These are phyloP conservation scores for Marisa cornuarietis DNA, from an alignment of 1,140 invertebrate genomes.

Conservation along the genomic window DNA sequence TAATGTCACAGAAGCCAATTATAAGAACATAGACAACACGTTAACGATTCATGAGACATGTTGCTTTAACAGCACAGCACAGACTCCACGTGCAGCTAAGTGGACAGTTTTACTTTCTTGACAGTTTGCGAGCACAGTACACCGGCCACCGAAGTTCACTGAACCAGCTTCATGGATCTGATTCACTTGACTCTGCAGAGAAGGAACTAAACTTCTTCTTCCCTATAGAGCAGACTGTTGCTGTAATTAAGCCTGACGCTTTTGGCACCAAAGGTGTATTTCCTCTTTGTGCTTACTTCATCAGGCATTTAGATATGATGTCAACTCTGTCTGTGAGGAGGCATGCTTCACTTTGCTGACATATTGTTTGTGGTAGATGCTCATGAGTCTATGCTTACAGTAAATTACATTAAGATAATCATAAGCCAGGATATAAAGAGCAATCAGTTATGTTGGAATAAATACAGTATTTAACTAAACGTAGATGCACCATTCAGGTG, in stretches of 20 bases:
- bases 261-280: conserved; percentile 58
- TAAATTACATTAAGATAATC: too few species aligned
- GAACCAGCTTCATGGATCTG: conserved; percentile 63
- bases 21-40: too few species aligned
- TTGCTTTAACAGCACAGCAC: conserved; percentile 5
- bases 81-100: conserved; percentile 9
- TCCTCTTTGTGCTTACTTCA: not conserved
- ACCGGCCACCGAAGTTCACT: conserved; percentile 45
- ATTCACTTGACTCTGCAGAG: conserved; percentile 51
- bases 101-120: conserved; percentile 16
- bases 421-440: too few species aligned
- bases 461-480: too few species aligned
- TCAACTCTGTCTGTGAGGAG: too few species aligned
- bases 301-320: too few species aligned
- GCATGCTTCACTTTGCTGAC: too few species aligned
- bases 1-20: too few species aligned
- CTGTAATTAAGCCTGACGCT: conserved; percentile 64
- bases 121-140: conserved; percentile 64
- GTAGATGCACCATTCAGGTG: too few species aligned
- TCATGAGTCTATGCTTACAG: too few species aligned
- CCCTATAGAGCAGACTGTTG: conserved; percentile 64
- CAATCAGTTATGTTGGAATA: too few species aligned
- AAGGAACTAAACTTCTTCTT: conserved; percentile 66
- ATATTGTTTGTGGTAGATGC: too few species aligned
- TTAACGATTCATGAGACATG: not conserved